Percentiles rank a stretch among this genome's conserved stretches.
Evolutionary conservation across 2,113 vertebrate genomes (phyloP).

Genomic region (Synchiropus splendidus): DNA sequence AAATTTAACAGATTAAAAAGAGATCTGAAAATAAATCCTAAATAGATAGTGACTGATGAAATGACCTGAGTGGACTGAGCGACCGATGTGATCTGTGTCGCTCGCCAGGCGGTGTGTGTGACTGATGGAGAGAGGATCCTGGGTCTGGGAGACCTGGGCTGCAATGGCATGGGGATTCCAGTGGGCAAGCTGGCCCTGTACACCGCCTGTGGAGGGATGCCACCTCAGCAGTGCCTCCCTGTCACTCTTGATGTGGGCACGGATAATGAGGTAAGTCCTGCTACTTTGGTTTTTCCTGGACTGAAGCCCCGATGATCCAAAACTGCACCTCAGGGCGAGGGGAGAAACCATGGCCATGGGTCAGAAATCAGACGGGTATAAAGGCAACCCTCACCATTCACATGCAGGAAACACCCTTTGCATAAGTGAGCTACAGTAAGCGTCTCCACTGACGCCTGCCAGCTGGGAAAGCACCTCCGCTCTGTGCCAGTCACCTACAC

Average conservation of each 20-base stretch:
- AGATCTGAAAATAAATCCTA: not conserved
- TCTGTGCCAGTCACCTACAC: slow-evolving; percentile 25
- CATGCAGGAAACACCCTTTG: slow-evolving; percentile 46
- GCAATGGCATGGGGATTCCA: slow-evolving; percentile 94
- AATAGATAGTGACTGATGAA: not conserved
- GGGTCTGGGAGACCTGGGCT: slow-evolving; percentile 91
- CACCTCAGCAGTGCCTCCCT: slow-evolving; percentile 86
- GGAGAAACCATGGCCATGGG: too few relatives aligned
- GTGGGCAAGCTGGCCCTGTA: slow-evolving; percentile 96
- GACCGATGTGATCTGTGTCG: slow-evolving; percentile 10
- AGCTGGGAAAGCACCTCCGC: slow-evolving; percentile 52
- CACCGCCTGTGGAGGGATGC: slow-evolving; percentile 87
- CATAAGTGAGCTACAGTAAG: slow-evolving; percentile 33
- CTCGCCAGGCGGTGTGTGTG: slow-evolving; percentile 82
- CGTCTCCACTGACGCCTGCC: slow-evolving; percentile 29
- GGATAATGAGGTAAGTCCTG: slow-evolving; percentile 81
- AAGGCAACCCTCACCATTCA: slow-evolving; percentile 8
- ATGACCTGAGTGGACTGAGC: not conserved
- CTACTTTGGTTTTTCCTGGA: not conserved
- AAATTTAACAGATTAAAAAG: too few relatives aligned
- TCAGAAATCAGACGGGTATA: too few relatives aligned
- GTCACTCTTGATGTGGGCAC: slow-evolving; percentile 92
- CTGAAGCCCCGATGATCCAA: not conserved
- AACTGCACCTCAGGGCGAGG: not conserved
- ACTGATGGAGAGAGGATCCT: slow-evolving; percentile 95